A percentile compares a stretch with the other conserved stretches of the same genome.
These are phyloP conservation scores for Ophioderma brevispina DNA, from an alignment of 35 echinoderm and acorn worm species.

Conservation along the genomic window DNA sequence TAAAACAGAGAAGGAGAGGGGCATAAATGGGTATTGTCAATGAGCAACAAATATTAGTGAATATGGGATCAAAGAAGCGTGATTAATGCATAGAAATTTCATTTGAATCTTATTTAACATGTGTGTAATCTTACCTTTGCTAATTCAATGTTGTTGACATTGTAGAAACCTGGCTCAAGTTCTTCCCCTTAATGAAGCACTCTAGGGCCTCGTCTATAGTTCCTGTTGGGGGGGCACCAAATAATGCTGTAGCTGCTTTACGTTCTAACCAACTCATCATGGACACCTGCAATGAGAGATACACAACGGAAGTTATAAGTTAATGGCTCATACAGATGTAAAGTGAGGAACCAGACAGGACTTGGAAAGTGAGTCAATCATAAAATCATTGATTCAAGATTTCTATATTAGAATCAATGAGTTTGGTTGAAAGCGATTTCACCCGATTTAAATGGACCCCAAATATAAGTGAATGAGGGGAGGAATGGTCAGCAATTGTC, in stretches of 20 bases:
- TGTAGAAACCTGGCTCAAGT: conserved; percentile 78
- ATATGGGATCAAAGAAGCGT: neutral
- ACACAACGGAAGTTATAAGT: too few species aligned
- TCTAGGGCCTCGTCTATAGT: conserved; percentile 77
- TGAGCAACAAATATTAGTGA: too few species aligned
- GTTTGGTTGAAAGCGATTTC: too few species aligned
- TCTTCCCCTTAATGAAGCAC: conserved; percentile 73
- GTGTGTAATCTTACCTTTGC: conserved; percentile 53
- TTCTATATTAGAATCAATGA: too few species aligned
- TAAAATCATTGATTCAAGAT: too few species aligned
- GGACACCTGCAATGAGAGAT: conserved; percentile 47
- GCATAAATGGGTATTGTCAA: too few species aligned
- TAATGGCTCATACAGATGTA: too few species aligned
- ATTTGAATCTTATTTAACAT: neutral
- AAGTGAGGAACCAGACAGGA: too few species aligned
- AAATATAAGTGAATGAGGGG: too few species aligned
- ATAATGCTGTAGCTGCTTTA: conserved; percentile 66
- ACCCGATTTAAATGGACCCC: too few species aligned
- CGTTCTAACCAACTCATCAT: conserved; percentile 77
- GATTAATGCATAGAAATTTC: neutral
- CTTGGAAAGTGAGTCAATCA: too few species aligned
- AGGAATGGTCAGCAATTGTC: too few species aligned
- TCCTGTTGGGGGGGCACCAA: conserved; percentile 54
- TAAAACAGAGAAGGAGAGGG: neutral
- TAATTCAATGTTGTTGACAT: conserved; percentile 72